phyloP scores from a whole-genome alignment of 2,888 invertebrate genomes.

The Acleris emargana region DNA sequence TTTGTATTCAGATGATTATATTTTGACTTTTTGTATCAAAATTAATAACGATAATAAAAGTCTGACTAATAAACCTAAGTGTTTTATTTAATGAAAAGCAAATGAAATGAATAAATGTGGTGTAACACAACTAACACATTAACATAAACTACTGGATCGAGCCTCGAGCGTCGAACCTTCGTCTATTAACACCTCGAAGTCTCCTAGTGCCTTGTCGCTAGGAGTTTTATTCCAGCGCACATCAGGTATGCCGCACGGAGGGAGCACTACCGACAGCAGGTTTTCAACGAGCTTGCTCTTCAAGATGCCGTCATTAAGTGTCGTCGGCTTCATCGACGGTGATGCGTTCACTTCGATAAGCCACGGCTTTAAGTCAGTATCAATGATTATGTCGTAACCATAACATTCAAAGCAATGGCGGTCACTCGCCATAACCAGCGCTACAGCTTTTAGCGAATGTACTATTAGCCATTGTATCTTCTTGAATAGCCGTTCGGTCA shows the following conservation, averaged over 20 bases:
- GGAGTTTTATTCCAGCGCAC: slow-evolving; percentile 93
- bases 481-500: slow-evolving; percentile 93
- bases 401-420: slow-evolving; percentile 96
- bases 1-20: slow-evolving; percentile 2
- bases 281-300: slow-evolving; percentile 97
- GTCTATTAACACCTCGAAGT: slow-evolving; percentile 91
- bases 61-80: background rate
- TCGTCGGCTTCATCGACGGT: slow-evolving; percentile 95
- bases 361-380: slow-evolving; percentile 96
- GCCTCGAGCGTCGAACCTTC: slow-evolving; percentile 87
- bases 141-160: no score
- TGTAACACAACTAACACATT: no score
- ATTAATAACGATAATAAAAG: background rate
- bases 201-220: slow-evolving; percentile 87
- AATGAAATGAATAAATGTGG: background rate
- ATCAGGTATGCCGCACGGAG: slow-evolving; percentile 93
- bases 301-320: slow-evolving; percentile 94
- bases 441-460: slow-evolving; percentile 95
- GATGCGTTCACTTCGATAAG: slow-evolving; percentile 96
- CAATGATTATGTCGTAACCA: slow-evolving; percentile 97
- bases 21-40: background rate
- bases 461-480: slow-evolving; percentile 94
- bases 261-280: slow-evolving; percentile 93
- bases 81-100: background rate
- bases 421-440: slow-evolving; percentile 95